Evolutionary conservation across 23 tunicate species (phyloP).

Genomic region (Ascidia mentula): DNA sequence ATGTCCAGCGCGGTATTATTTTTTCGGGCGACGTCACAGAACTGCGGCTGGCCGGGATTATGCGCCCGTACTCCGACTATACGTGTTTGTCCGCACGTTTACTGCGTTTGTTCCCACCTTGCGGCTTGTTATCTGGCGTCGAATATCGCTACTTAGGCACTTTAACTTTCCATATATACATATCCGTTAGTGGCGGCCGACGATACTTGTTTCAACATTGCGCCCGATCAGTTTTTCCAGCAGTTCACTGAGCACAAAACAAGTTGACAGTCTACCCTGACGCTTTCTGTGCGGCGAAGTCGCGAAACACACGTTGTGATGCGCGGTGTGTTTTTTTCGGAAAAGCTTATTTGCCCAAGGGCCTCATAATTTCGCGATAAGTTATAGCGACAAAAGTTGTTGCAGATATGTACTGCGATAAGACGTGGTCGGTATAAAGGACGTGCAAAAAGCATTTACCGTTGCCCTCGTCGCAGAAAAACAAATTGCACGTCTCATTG

Average conservation of each 20-base stretch:
- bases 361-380: constrained; percentile 4
- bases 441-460: neutral
- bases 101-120: too few species aligned
- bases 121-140: too few species aligned
- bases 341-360: constrained; percentile 10
- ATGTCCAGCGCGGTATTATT: neutral
- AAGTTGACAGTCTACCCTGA: too few species aligned
- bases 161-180: too few species aligned
- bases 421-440: neutral
- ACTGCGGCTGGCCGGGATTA: neutral
- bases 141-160: too few species aligned
- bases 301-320: neutral
- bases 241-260: too few species aligned
- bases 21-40: neutral
- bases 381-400: constrained; percentile 12
- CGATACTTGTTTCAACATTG: too few species aligned
- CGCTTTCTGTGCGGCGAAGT: too few species aligned
- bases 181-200: too few species aligned
- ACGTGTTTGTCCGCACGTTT: too few species aligned
- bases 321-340: neutral
- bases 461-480: neutral
- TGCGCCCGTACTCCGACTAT: too few species aligned
- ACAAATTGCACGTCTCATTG: neutral
- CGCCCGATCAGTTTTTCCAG: too few species aligned
- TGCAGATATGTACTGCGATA: constrained; percentile 12